Conservation (phyloP, 2,797 vertebrate genomes). For the Alauda arvensis region DNA sequence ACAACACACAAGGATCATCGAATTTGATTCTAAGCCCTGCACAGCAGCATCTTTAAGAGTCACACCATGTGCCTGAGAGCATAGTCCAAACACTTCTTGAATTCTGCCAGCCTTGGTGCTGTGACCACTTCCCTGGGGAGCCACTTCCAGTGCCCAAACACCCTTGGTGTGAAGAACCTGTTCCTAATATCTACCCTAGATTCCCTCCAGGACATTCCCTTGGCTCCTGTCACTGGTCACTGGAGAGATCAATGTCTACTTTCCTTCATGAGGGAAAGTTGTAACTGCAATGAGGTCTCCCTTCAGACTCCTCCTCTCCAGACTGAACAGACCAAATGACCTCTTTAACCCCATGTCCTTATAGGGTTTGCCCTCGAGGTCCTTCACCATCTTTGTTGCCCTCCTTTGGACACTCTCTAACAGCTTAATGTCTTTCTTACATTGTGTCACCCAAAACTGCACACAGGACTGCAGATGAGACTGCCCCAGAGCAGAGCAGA, state of each 20-base stretch:
- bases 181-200: background rate
- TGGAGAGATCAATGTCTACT: background rate
- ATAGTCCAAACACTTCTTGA: background rate
- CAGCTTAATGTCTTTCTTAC: background rate
- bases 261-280: background rate
- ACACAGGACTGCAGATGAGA: rapidly evolving
- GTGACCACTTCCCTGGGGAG: background rate
- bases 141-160: background rate
- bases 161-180: background rate
- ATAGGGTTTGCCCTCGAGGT: rapidly evolving
- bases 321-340: background rate
- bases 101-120: background rate
- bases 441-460: background rate
- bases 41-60: background rate
- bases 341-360: too few relatives aligned
- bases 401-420: background rate
- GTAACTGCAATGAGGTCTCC: background rate
- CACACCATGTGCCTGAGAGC: background rate
- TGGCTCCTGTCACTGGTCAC: rapidly evolving
- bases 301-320: background rate
- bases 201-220: background rate
- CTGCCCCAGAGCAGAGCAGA: rapidly evolving
- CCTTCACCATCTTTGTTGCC: background rate
- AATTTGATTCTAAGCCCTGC: background rate
- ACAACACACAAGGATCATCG: background rate